A percentile compares a stretch with the other conserved stretches of the same genome.
These are phyloP conservation scores for Chaetodon auriga DNA, from an alignment of 2,113 vertebrate genomes.

Conservation along the genomic window DNA sequence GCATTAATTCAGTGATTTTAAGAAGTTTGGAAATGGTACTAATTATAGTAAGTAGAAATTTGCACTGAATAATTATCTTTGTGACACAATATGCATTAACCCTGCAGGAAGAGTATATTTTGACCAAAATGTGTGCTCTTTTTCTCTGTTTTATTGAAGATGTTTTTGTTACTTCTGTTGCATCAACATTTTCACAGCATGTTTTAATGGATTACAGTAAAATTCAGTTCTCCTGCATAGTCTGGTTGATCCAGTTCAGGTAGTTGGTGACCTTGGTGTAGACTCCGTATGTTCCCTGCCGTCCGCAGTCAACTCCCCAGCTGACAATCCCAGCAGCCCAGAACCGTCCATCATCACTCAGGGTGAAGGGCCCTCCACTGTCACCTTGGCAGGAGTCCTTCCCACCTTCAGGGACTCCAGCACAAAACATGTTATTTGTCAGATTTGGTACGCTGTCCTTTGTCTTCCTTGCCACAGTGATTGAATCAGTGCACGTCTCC, in stretches of 20 bases:
- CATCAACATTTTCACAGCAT: too few species aligned
- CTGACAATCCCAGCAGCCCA: slow-evolving; percentile 79
- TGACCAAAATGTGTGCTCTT: not conserved
- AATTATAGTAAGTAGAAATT: not conserved
- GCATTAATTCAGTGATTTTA: not conserved
- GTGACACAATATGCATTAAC: not conserved
- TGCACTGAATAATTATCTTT: not conserved
- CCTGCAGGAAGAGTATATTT: not conserved
- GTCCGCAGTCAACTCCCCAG: slow-evolving; percentile 69
- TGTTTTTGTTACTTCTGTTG: not conserved
- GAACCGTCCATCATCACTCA: not conserved
- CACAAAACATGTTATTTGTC: slow-evolving; percentile 80
- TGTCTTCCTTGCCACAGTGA: accelerated
- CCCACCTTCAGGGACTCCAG: slow-evolving; percentile 64
- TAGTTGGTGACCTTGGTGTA: slow-evolving; percentile 73
- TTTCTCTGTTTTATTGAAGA: not conserved
- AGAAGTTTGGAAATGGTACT: not conserved
- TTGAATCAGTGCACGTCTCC: slow-evolving; percentile 17
- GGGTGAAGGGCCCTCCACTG: slow-evolving; percentile 59
- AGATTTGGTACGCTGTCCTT: accelerated
- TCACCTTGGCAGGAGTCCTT: slow-evolving; percentile 73
- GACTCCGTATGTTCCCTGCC: slow-evolving; percentile 39
- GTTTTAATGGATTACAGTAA: accelerated
- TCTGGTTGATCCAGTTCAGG: slow-evolving; percentile 82
- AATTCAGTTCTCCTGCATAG: slow-evolving; percentile 75